Evolutionary conservation across 2,888 invertebrate species (phyloP).

Genomic region (Aromia moschata): DNA sequence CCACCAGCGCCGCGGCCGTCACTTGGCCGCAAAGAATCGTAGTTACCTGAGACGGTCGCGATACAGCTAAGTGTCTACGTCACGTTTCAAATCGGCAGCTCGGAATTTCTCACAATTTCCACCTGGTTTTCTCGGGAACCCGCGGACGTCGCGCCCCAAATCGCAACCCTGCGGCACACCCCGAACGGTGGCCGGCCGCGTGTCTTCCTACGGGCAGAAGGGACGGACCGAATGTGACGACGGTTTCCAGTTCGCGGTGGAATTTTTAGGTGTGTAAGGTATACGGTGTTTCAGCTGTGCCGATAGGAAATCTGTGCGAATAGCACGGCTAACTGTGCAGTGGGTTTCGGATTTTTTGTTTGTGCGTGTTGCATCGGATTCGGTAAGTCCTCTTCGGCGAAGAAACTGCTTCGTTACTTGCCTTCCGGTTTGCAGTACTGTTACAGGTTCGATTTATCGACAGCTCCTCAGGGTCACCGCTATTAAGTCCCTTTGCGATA

Average conservation of each 20-base stretch:
- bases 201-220: too few species aligned
- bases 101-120: constrained; percentile 35
- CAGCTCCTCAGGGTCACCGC: not conserved
- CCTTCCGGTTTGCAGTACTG: constrained; percentile 1
- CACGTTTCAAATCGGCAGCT: constrained; percentile 31
- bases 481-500: not conserved
- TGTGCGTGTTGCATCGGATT: constrained; percentile 23
- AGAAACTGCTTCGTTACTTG: not conserved
- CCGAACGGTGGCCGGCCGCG: too few species aligned
- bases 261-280: constrained; percentile 43
- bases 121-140: constrained; percentile 19
- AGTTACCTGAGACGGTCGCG: constrained; percentile 42
- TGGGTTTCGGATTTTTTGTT: constrained; percentile 33
- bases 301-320: constrained; percentile 30
- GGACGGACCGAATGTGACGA: constrained; percentile 12
- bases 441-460: constrained; percentile 1
- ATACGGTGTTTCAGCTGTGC: constrained; percentile 24
- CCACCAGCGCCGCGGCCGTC: constrained; percentile 30
- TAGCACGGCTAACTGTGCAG: constrained; percentile 37
- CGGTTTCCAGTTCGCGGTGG: constrained; percentile 32
- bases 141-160: constrained; percentile 1
- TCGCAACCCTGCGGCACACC: constrained; percentile 20
- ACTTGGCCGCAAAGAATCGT: constrained; percentile 40
- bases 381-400: constrained; percentile 32
- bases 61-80: constrained; percentile 37